A percentile compares a stretch with the other conserved stretches of the same genome.
These are phyloP conservation scores for Eulemur mongoz DNA, from an alignment of 2,797 vertebrate species.

Conservation along the genomic window DNA sequence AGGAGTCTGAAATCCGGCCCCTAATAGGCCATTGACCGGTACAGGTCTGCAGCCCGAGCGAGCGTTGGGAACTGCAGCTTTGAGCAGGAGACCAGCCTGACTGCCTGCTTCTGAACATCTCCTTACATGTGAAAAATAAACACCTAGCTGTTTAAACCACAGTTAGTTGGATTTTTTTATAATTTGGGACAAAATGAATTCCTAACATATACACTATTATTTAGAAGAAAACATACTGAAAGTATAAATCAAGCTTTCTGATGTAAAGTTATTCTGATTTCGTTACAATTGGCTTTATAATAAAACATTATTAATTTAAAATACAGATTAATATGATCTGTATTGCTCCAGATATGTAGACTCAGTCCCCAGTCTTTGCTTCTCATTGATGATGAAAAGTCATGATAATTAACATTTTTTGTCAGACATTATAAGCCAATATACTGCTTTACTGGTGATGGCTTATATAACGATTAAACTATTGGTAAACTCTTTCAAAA, in stretches of 20 bases:
- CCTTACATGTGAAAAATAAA: constrained; percentile 3
- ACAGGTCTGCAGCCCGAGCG: too few relatives aligned
- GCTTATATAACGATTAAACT: background rate
- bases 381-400: background rate
- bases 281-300: background rate
- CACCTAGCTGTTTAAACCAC: background rate
- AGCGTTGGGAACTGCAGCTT: too few relatives aligned
- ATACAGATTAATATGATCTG: background rate
- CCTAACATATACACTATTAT: background rate
- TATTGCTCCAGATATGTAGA: background rate
- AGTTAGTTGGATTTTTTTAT: background rate
- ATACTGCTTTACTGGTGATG: background rate
- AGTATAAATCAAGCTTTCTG: constrained; percentile 16
- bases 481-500: background rate
- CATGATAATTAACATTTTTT: background rate
- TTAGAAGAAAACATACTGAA: background rate
- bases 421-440: background rate
- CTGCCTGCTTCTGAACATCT: background rate
- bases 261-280: background rate
- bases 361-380: background rate
- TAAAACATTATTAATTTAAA: background rate
- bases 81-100: background rate
- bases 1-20: too few relatives aligned
- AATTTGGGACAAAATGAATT: background rate
- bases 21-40: too few relatives aligned